Percentiles rank a stretch among this genome's conserved stretches.
Evolutionary conservation across 2,888 invertebrate species (phyloP).

Genomic region (Hypercompe scribonia): DNA sequence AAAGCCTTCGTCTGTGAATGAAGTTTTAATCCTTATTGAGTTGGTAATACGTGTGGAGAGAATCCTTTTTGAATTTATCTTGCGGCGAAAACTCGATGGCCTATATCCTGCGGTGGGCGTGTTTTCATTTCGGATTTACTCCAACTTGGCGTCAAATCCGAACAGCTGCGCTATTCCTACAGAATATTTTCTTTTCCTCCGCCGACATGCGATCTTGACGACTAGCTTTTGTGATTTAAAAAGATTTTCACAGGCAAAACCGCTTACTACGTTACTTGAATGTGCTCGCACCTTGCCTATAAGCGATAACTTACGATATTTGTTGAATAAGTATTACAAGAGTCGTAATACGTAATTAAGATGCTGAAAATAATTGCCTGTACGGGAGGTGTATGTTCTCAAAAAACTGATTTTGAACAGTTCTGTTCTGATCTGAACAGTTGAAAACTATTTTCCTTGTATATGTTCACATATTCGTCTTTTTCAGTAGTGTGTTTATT

Average conservation of each 20-base stretch:
- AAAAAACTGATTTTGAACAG: neutral
- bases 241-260: conserved; percentile 81
- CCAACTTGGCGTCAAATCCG: conserved; percentile 81
- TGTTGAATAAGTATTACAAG: conserved; percentile 37
- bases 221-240: conserved; percentile 85
- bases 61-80: conserved; percentile 82
- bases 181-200: conserved; percentile 83
- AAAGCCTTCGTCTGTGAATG: conserved; percentile 72
- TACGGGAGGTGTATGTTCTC: neutral
- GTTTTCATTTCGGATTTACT: conserved; percentile 85
- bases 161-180: conserved; percentile 78
- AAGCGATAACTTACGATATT: conserved; percentile 59
- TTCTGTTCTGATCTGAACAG: neutral
- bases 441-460: neutral
- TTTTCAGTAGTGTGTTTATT: neutral
- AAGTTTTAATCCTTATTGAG: conserved; percentile 84
- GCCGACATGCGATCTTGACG: conserved; percentile 81
- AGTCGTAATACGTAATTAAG: conserved; percentile 28
- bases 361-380: conserved; percentile 24
- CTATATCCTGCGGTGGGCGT: conserved; percentile 73
- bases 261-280: conserved; percentile 71
- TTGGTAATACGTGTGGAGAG: conserved; percentile 74
- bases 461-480: neutral
- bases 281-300: conserved; percentile 60
- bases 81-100: conserved; percentile 72